phyloP scores from a whole-genome alignment of 2,888 invertebrate species.

The Leptura quadrifasciata region DNA sequence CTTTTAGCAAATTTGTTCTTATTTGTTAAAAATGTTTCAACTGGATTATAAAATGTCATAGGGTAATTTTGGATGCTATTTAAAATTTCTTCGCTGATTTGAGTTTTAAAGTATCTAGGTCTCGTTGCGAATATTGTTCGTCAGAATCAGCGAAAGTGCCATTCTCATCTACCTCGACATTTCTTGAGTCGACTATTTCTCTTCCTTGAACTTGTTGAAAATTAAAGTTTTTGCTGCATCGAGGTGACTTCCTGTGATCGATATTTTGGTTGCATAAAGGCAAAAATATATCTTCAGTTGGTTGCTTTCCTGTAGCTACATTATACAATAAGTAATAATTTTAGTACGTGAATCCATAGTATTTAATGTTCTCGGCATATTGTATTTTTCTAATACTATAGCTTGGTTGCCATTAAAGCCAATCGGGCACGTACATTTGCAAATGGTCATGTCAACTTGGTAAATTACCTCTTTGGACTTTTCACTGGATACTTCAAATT shows the following conservation, averaged over 20 bases:
- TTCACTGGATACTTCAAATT: constrained; percentile 7
- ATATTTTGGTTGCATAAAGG: no score
- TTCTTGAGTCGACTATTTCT: no score
- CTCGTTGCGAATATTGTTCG: no score
- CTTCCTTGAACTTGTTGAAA: no score
- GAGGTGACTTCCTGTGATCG: no score
- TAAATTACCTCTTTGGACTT: neutral
- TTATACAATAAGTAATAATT: neutral
- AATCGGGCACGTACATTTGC: constrained; percentile 1
- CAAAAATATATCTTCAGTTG: constrained; percentile 13
- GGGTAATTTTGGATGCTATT: no score
- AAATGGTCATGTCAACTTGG: neutral
- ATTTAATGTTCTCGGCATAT: neutral
- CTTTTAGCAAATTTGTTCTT: neutral
- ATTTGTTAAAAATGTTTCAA: neutral
- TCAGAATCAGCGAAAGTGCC: no score
- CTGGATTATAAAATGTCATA: neutral
- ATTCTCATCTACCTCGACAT: no score
- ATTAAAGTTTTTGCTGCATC: no score
- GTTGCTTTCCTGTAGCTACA: neutral
- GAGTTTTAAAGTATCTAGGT: no score
- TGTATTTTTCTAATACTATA: neutral
- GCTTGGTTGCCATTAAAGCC: constrained; percentile 25
- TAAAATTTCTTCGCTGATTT: no score
- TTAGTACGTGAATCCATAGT: neutral